Evolutionary conservation across 2,113 vertebrate species (phyloP).

Genomic region (Phylloscopus whistleri): DNA sequence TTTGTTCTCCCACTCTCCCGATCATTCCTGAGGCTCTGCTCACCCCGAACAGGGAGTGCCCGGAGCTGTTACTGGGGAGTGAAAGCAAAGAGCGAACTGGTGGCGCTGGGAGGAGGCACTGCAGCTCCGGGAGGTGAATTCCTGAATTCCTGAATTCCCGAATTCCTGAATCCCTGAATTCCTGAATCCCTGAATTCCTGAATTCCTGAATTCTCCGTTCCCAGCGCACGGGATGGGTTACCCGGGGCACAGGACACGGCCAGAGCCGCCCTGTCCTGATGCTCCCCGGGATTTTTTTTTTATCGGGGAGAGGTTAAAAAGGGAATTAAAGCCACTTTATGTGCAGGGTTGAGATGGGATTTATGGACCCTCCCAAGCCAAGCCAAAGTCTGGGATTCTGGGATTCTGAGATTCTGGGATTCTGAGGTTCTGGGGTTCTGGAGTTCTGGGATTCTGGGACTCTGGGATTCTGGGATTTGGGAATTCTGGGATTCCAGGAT

Average conservation of each 20-base stretch:
- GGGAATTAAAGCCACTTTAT: background rate
- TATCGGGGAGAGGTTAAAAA: background rate
- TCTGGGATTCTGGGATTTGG: background rate
- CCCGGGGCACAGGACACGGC: fast-evolving
- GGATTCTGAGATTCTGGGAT: too few relatives aligned
- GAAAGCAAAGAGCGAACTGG: too few relatives aligned
- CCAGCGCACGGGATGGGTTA: fast-evolving
- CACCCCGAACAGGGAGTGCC: background rate
- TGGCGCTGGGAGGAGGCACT: background rate
- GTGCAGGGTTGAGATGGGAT: background rate
- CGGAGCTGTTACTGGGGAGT: background rate
- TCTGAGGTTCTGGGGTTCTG: too few relatives aligned
- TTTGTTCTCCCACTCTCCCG: background rate
- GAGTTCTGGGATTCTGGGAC: too few relatives aligned
- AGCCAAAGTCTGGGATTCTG: too few relatives aligned
- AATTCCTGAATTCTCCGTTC: background rate
- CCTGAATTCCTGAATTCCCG: background rate
- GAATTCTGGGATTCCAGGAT: too few relatives aligned
- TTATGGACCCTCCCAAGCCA: too few relatives aligned
- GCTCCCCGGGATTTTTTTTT: background rate
- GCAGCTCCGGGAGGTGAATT: background rate
- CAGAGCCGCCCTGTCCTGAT: background rate
- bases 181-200: too few relatives aligned
- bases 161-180: too few relatives aligned
- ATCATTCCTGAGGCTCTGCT: background rate